These are phyloP conservation scores for Heterodera schachtii DNA, from an alignment of 1,140 invertebrate genomes.

Conservation along the genomic window DNA sequence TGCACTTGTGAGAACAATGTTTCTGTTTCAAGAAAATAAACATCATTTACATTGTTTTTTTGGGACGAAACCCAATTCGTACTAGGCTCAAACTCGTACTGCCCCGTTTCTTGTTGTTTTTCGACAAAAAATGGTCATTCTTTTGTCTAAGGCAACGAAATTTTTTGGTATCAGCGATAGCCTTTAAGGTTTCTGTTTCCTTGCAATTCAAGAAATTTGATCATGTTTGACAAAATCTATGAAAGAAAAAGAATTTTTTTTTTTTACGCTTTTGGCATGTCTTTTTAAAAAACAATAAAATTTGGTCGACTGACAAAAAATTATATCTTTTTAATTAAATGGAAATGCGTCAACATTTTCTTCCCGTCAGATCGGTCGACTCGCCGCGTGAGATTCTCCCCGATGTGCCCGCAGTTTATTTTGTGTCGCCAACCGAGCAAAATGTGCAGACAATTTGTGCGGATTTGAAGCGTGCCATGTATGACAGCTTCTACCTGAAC, in stretches of 20 bases:
- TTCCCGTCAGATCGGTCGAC: conserved; percentile 70
- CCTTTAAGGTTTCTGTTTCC: neutral
- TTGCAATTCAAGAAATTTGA: neutral
- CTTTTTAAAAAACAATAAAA: too few species aligned
- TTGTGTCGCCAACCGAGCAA: conserved; percentile 94
- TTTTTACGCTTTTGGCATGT: too few species aligned
- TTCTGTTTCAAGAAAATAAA: conserved; percentile 46
- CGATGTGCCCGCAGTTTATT: conserved; percentile 97
- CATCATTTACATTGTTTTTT: conserved; percentile 2
- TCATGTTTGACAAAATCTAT: too few species aligned
- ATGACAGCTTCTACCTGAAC: conserved; percentile 94
- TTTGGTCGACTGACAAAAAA: too few species aligned
- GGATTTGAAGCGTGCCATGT: conserved; percentile 82
- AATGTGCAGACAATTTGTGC: conserved; percentile 85
- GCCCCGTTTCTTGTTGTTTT: too few species aligned
- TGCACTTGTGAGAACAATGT: conserved; percentile 79
- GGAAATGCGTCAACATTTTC: conserved; percentile 6
- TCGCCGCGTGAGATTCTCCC: conserved; percentile 91
- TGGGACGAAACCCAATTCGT: neutral
- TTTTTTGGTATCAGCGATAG: conserved; percentile 17
- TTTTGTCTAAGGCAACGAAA: conserved; percentile 8
- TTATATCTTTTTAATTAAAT: conserved; percentile 27
- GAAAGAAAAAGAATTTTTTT: too few species aligned
- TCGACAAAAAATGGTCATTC: neutral
- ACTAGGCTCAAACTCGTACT: conserved; percentile 18